A percentile compares a stretch with the other conserved stretches of the same genome.
These are phyloP conservation scores for Acrobeloides nanus DNA, from an alignment of 2,888 invertebrate genomes.

Conservation along the genomic window DNA sequence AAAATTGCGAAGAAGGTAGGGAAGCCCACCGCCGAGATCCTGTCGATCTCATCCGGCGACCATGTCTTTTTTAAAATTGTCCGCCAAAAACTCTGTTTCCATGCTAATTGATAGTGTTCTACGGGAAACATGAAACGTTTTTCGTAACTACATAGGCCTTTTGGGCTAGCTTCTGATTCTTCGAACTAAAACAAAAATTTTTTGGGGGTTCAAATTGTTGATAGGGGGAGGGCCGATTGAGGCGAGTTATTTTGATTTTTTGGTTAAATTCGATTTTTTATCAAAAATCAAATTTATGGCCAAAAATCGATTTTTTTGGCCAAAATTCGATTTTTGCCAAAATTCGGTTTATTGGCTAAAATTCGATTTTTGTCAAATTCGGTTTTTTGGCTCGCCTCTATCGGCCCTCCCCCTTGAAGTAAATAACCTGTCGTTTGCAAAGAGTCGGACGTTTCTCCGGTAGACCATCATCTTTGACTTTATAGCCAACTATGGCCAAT, in stretches of 20 bases:
- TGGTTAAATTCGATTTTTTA: too few species aligned
- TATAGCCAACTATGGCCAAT: conserved; percentile 50
- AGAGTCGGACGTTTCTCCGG: conserved; percentile 29
- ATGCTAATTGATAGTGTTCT: conserved; percentile 20
- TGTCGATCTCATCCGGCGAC: conserved; percentile 46
- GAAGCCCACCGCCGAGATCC: conserved; percentile 42
- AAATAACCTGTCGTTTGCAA: conserved; percentile 29
- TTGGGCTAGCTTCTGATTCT: conserved; percentile 20
- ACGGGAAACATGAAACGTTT: conserved; percentile 47
- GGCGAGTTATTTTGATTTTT: too few species aligned
- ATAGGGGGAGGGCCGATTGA: too few species aligned
- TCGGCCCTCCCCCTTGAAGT: conserved; percentile 1
- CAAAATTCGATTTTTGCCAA: conserved; percentile 6
- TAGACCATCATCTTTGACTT: conserved; percentile 42
- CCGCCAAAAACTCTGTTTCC: conserved; percentile 17
- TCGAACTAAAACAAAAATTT: conserved; percentile 6
- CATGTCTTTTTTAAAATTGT: too few species aligned
- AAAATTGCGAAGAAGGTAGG: conserved; percentile 52
- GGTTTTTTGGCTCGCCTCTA: not conserved
- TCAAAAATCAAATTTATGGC: too few species aligned
- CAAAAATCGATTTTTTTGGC: conserved; percentile 3
- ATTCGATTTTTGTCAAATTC: conserved; percentile 4
- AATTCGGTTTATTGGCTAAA: conserved; percentile 1
- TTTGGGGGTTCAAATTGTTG: not conserved
- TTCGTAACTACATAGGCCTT: conserved; percentile 39